Evolutionary conservation across 2,888 invertebrate genomes (phyloP), one percentile per base, ranked within the genome.

Genomic region (Mechanitis messenoides): DNA sequence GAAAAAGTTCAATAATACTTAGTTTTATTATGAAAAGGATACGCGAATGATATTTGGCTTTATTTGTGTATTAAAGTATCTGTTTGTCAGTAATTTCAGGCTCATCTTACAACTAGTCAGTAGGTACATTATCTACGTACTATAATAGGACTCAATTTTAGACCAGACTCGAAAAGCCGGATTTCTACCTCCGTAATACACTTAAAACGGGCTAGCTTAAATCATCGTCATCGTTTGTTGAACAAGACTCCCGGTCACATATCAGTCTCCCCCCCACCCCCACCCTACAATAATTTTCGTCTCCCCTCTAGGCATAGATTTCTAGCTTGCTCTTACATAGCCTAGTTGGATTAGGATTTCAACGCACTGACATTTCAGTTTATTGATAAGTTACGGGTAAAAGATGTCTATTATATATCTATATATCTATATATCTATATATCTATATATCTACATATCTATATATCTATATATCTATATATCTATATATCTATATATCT

Each of bases 191-290:
- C 82, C 79, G 84, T 88, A 89, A 90, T 89, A 88, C 89, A 90
- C 88, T 90, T 90, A 90, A 89, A 90, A 88, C 88, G 87, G 80
- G 83, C 80, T 81, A 83, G 89, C 89, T 86, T 90, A 90, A 89
- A 90, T 89, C 89, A 90, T 90, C 89, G 89, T 90, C 89, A 89
- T 86, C 89, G 89, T 90, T 90, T 90, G 89, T 89, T 90, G 89
- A 89, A 88, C 89, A 90, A 89, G 89, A 89, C 87, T 88, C 87
- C 87, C 85, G 88, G 89, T 89, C 89, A 90, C 89, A 89, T 89
- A 89, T 89, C 89, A 89, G 84, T 74, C 78, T 78, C 77, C 77
- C 70, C 72, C 73, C 73, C 75, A 60, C 56, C 59, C 65, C 65
- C 55, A 64, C 58, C 71, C 72, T 68, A 72, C 68, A 79, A 85